Conservation (phyloP, 2,113 vertebrate species). For the Mesitornis unicolor region DNA sequence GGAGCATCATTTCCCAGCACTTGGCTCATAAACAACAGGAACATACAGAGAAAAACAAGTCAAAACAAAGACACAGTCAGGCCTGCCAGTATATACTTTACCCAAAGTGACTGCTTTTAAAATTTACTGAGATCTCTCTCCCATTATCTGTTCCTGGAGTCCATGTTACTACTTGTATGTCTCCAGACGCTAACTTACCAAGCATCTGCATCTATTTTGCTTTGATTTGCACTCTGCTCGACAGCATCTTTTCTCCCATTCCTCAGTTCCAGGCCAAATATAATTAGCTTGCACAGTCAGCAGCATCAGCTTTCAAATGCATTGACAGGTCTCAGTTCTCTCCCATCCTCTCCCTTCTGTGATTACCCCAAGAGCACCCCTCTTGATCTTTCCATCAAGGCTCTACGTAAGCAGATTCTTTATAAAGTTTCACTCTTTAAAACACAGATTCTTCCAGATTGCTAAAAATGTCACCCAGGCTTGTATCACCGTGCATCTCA, state of each 20-base stretch:
- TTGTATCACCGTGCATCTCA: fast-evolving
- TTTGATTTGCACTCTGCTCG: background rate
- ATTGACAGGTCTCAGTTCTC: background rate
- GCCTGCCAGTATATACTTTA: background rate
- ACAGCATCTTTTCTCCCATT: background rate
- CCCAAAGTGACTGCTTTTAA: background rate
- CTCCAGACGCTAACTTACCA: background rate
- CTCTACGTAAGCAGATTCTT: background rate
- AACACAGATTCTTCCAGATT: background rate
- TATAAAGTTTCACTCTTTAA: background rate
- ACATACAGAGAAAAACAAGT: background rate
- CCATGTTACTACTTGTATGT: background rate
- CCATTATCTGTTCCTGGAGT: background rate
- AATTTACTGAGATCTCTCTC: background rate
- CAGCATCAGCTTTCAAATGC: background rate
- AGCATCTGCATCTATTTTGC: background rate
- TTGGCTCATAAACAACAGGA: background rate
- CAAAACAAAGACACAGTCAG: background rate
- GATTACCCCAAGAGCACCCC: background rate
- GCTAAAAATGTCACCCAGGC: background rate
- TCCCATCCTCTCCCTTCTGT: background rate
- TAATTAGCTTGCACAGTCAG: background rate
- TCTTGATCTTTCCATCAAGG: background rate
- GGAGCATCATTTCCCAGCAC: background rate
- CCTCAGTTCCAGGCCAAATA: background rate